Evolutionary conservation across 2,113 vertebrate species (phyloP), one percentile per base, ranked within the genome.

Genomic region (Alaudala cheleensis): DNA sequence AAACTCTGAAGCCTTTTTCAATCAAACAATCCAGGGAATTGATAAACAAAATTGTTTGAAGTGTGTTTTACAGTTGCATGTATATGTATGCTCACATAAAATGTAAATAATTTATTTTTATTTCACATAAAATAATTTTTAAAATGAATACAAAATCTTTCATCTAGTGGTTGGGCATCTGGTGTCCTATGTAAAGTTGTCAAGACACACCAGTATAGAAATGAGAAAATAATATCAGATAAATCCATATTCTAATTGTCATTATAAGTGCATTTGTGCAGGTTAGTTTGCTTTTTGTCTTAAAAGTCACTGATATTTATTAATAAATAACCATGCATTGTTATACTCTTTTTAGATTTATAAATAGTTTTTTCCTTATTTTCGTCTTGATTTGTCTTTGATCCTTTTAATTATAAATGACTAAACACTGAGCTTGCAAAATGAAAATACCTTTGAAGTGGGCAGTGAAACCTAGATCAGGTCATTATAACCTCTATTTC

Each of bases 401-500:
- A 70, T 73, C 11, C 21, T 77, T 83, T 84, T 84, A 69, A 82
- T 57, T 61, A 73, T 33, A 42, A 76, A 79, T 69, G n/a, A 11
- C 23, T 64, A 86, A 87, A 90, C 60, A 88, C 31, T 10, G 1
- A 82, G 10, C 24, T 67, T 91, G 39, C 29, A 90, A 93, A 81
- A 74, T 65, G 4, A 69, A 90, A 88, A 82, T 70, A 92, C 13
- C 71, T 93, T 89, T 93, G 92, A 96, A 51, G 42, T 92, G 64
- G 50, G 62, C 66, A 94, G 21, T 82, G 90, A 97, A 96, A 94
- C 79, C 65, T 71, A 69, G 37, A 96, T 89, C 78, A 92, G 64
- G 91, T 93, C 88, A 96, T 88, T 95, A 87, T 91, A 97, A 97
- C 84, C 96, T 96, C 95, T 97, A 94, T 92, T 91, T 44, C 90